Conservation (phyloP, 1,140 invertebrate genomes). For the Cyphomyrmex costatus region DNA sequence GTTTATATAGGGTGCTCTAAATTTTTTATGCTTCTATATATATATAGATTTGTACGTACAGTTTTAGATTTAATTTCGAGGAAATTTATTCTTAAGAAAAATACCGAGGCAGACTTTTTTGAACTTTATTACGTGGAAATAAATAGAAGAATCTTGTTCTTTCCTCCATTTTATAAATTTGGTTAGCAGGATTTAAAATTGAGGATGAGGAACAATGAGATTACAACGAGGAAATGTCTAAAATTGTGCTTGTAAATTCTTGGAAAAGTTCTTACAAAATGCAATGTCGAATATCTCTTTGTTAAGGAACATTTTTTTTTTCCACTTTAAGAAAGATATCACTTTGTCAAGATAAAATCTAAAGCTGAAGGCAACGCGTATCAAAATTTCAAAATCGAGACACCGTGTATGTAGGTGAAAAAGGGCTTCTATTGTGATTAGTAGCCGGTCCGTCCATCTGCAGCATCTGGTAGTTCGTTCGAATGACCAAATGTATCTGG, state of each 20-base stretch:
- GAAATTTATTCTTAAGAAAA: not conserved
- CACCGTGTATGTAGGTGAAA: conserved; percentile 21
- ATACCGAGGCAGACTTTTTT: not conserved
- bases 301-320: not conserved
- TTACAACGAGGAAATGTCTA: not conserved
- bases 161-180: not conserved
- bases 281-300: not conserved
- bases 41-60: too few relatives aligned
- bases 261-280: not conserved
- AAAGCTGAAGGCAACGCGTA: not conserved
- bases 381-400: not conserved
- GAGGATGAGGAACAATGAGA: not conserved
- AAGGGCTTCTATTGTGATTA: conserved; percentile 74
- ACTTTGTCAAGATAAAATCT: not conserved
- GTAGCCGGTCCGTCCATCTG: conserved; percentile 70
- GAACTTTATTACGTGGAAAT: not conserved
- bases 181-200: not conserved
- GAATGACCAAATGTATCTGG: conserved; percentile 60
- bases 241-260: not conserved
- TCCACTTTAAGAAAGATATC: not conserved
- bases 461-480: conserved; percentile 63
- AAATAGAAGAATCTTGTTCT: not conserved
- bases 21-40: not conserved
- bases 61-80: not conserved
- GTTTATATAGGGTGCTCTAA: conserved; percentile 16